Evolutionary conservation across 2,113 vertebrate species (phyloP).

Genomic region (Podarcis muralis): DNA sequence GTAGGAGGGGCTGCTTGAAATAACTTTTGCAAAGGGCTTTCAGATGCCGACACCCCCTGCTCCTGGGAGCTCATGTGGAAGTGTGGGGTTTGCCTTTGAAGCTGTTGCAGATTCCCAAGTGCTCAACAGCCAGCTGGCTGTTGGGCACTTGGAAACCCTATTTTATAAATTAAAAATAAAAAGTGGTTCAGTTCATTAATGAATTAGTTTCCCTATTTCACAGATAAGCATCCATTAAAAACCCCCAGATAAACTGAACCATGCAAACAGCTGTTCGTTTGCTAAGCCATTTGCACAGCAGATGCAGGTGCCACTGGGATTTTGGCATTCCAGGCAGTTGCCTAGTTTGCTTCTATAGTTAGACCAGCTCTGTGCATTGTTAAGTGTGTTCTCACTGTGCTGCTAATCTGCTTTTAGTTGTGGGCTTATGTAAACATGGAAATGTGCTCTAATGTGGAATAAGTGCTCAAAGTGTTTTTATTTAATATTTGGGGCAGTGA

Average conservation of each 20-base stretch:
- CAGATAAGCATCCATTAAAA: neutral
- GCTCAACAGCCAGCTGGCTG: too few relatives aligned
- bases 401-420: neutral
- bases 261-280: neutral
- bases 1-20: too few relatives aligned
- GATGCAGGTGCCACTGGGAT: neutral
- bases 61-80: too few relatives aligned
- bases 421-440: neutral
- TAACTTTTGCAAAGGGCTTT: too few relatives aligned
- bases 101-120: too few relatives aligned
- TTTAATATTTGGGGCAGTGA: neutral
- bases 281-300: neutral
- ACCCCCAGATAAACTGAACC: neutral
- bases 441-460: neutral
- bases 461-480: neutral
- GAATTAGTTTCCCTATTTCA: neutral
- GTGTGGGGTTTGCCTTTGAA: too few relatives aligned
- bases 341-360: neutral
- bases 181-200: neutral
- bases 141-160: neutral
- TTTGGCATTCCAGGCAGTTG: neutral
- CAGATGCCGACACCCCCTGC: neutral
- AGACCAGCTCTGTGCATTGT: neutral
- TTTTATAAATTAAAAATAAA: neutral
- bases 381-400: neutral